A percentile compares a stretch with the other conserved stretches of the same genome.
These are phyloP conservation scores for Atta colombica DNA, from an alignment of 1,140 invertebrate genomes.

Conservation along the genomic window DNA sequence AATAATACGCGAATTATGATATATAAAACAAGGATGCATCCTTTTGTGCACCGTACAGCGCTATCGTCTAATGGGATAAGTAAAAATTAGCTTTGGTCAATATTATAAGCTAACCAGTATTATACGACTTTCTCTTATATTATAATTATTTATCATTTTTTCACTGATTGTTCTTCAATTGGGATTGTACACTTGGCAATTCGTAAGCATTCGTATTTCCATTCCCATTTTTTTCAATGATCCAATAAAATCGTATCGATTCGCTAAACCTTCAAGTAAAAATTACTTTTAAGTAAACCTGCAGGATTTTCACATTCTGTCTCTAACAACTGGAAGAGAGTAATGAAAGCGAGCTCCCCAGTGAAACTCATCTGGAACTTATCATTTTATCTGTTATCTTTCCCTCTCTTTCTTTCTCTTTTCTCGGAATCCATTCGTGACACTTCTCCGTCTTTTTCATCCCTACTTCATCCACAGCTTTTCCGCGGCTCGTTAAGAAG, in stretches of 20 bases:
- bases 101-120: no score
- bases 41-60: no score
- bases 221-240: background rate
- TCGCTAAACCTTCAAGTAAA: constrained; percentile 45
- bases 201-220: background rate
- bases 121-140: no score
- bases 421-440: constrained; percentile 49
- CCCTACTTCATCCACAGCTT: constrained; percentile 49
- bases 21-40: no score
- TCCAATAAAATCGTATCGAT: constrained; percentile 29
- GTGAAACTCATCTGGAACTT: constrained; percentile 52
- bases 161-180: background rate
- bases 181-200: background rate
- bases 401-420: constrained; percentile 2
- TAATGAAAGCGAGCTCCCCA: constrained; percentile 52
- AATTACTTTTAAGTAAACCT: constrained; percentile 2
- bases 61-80: no score
- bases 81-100: no score
- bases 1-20: no score
- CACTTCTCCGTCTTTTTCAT: constrained; percentile 60
- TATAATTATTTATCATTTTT: background rate
- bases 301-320: constrained; percentile 16
- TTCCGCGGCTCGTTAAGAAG: constrained; percentile 64
- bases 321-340: constrained; percentile 35
- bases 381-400: constrained; percentile 40